Evolutionary conservation across 2,113 vertebrate genomes (phyloP).

Genomic region (Corynorhinus townsendii): DNA sequence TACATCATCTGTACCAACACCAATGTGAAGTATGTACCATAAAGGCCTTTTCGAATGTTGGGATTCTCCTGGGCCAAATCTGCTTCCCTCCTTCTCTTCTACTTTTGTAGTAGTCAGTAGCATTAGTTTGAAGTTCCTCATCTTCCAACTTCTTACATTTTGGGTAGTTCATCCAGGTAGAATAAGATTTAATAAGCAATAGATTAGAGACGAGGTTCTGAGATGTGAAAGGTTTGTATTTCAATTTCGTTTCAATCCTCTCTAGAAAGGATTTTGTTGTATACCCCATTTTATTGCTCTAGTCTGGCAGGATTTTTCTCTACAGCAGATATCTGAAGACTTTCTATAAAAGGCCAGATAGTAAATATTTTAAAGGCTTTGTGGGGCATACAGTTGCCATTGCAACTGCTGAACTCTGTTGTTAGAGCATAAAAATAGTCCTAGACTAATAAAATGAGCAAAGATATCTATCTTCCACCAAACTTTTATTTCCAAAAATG

Average conservation of each 20-base stretch:
- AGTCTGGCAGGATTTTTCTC: neutral
- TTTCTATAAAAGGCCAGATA: neutral
- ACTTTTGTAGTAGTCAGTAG: neutral
- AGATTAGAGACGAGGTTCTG: neutral
- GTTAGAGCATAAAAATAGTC: neutral
- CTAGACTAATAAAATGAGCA: neutral
- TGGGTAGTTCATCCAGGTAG: neutral
- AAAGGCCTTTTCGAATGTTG: conserved; percentile 16
- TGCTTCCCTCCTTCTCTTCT: neutral
- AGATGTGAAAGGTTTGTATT: neutral
- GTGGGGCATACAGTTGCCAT: neutral
- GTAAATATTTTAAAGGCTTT: neutral
- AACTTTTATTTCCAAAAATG: neutral
- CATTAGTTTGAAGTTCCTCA: neutral
- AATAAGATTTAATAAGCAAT: neutral
- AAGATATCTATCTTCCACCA: neutral
- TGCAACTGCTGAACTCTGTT: neutral
- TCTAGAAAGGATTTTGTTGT: conserved; percentile 25
- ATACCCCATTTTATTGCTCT: neutral
- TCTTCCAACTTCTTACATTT: neutral
- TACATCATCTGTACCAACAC: conserved; percentile 99
- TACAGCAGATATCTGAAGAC: neutral
- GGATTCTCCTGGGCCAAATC: neutral
- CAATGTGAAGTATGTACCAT: conserved; percentile 93
- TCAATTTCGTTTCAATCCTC: neutral